A percentile compares a stretch with the other conserved stretches of the same genome.
These are phyloP conservation scores for Dromococcyx pavoninus DNA, from an alignment of 2,797 vertebrate species.

Conservation along the genomic window DNA sequence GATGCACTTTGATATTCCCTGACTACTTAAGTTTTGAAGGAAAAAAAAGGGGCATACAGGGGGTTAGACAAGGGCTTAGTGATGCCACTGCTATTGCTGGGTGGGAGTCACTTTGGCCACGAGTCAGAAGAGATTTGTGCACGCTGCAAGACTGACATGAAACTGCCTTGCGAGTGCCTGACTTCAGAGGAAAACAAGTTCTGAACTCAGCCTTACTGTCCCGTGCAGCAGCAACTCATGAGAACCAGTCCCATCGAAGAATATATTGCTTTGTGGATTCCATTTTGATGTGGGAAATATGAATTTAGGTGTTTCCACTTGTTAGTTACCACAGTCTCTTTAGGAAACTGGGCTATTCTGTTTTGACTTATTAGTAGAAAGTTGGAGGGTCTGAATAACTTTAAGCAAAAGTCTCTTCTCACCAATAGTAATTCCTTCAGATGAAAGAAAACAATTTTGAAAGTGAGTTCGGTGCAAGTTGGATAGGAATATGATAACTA, in stretches of 20 bases:
- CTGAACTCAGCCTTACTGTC: not conserved
- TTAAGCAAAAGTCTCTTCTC: not conserved
- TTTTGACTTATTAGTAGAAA: not conserved
- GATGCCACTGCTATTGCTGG: not conserved
- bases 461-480: not conserved
- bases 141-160: not conserved
- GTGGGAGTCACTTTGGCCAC: constrained; percentile 6
- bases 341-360: not conserved
- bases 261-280: not conserved
- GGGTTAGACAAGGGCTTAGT: not conserved
- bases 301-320: not conserved
- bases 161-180: not conserved
- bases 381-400: not conserved
- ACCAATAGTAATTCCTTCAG: not conserved
- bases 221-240: not conserved
- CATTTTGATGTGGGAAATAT: not conserved
- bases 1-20: not conserved
- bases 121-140: not conserved
- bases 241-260: not conserved
- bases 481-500: not conserved
- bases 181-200: not conserved
- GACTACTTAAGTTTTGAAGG: not conserved
- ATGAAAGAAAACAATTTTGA: not conserved
- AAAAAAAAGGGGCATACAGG: not conserved
- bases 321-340: not conserved